Evolutionary conservation across 2,113 vertebrate species (phyloP).

Genomic region (Brachypodius melanocephalos): DNA sequence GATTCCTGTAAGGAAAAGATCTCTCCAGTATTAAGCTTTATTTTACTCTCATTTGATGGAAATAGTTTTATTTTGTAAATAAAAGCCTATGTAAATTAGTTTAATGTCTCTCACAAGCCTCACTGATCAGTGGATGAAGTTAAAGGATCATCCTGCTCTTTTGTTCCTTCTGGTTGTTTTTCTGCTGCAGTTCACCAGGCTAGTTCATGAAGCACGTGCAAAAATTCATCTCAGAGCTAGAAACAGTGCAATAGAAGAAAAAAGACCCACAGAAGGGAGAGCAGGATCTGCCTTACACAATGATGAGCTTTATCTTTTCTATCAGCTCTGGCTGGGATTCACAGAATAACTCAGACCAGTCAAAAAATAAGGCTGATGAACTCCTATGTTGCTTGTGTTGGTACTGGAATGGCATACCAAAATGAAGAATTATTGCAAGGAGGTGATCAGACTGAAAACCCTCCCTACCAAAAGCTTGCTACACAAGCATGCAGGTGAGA

Average conservation of each 20-base stretch:
- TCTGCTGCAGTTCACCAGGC: background rate
- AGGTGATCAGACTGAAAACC: background rate
- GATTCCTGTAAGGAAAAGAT: background rate
- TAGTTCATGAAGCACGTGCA: background rate
- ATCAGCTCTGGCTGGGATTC: background rate
- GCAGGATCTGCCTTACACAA: background rate
- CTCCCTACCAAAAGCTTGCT: background rate
- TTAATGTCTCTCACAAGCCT: background rate
- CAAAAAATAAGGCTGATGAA: background rate
- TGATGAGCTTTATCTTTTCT: background rate
- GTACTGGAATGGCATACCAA: background rate
- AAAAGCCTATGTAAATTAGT: background rate
- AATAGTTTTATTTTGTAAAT: constrained; percentile 14
- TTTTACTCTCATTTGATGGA: background rate
- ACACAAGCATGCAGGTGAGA: background rate
- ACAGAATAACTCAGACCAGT: background rate
- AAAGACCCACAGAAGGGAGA: background rate
- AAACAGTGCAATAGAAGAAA: background rate
- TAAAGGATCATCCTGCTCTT: background rate
- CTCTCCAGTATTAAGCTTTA: background rate
- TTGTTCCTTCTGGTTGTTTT: background rate
- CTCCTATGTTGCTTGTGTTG: background rate
- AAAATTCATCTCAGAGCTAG: background rate
- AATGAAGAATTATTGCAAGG: background rate
- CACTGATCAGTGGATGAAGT: background rate